phyloP scores from a whole-genome alignment of 2,113 vertebrate species.

The Lutjanus erythropterus region DNA sequence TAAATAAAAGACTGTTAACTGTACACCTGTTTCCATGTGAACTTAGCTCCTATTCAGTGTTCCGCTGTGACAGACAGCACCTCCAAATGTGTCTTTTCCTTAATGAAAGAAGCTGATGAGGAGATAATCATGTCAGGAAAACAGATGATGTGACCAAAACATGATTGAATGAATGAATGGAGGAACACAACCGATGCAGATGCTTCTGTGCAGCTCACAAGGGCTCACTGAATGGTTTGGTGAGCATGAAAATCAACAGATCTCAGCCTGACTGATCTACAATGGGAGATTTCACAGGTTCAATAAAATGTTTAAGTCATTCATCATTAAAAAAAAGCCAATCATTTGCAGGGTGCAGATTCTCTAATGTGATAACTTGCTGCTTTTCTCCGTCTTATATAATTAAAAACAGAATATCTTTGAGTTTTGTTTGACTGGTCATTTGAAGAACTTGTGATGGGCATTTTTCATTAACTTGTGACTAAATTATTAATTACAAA shows the following conservation, averaged over 20 bases:
- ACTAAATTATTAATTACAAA: too few relatives aligned
- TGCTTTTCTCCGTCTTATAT: too few relatives aligned
- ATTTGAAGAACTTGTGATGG: neutral
- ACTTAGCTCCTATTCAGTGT: slow-evolving; percentile 8
- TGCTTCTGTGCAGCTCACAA: neutral
- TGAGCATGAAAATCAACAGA: neutral
- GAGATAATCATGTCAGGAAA: neutral
- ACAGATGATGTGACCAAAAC: neutral
- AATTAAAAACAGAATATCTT: neutral
- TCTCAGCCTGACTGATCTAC: neutral
- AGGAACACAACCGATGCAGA: neutral
- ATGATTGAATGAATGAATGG: neutral
- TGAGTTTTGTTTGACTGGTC: neutral
- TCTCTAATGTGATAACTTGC: neutral
- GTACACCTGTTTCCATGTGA: slow-evolving; percentile 24
- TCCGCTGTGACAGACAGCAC: neutral
- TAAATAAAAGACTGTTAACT: slow-evolving; percentile 52
- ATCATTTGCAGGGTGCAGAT: neutral
- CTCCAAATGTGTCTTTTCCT: neutral
- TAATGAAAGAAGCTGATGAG: neutral
- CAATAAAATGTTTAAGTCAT: neutral
- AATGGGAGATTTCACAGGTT: neutral
- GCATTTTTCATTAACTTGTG: too few relatives aligned
- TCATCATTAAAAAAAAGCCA: neutral
- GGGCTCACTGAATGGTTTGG: neutral